Evolutionary conservation across 1,140 invertebrate species (phyloP).

Genomic region (Bombus cullumanus): DNA sequence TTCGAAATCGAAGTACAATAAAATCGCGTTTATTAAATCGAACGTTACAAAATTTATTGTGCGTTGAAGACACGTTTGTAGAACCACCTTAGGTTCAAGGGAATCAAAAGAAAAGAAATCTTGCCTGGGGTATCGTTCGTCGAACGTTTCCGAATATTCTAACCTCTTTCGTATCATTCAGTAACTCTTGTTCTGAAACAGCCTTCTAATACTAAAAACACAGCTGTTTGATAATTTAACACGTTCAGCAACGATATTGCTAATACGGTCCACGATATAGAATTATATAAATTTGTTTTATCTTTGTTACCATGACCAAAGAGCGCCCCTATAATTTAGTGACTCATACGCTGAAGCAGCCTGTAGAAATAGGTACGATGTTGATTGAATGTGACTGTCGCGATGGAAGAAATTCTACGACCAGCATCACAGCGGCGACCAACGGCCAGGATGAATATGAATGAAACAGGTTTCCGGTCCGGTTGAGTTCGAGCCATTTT

Average conservation of each 20-base stretch:
- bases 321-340: too few species aligned
- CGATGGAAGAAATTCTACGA: conserved; percentile 70
- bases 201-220: too few species aligned
- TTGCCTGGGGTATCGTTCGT: neutral
- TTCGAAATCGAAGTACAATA: neutral
- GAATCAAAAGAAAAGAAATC: neutral
- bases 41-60: neutral
- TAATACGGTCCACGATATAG: too few species aligned
- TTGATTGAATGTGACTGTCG: conserved; percentile 70
- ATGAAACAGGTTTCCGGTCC: conserved; percentile 70
- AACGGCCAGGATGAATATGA: conserved; percentile 67
- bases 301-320: too few species aligned
- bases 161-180: too few species aligned
- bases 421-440: conserved; percentile 48
- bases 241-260: too few species aligned
- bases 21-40: neutral
- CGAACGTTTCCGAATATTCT: neutral
- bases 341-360: neutral
- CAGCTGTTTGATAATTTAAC: too few species aligned
- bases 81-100: neutral
- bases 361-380: conserved; percentile 21
- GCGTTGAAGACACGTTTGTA: neutral
- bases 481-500: conserved; percentile 65
- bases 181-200: too few species aligned
- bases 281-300: too few species aligned